Percentiles rank a stretch among this genome's conserved stretches.
phyloP scores from a whole-genome alignment of 2,888 invertebrate genomes.

The Operophtera brumata region DNA sequence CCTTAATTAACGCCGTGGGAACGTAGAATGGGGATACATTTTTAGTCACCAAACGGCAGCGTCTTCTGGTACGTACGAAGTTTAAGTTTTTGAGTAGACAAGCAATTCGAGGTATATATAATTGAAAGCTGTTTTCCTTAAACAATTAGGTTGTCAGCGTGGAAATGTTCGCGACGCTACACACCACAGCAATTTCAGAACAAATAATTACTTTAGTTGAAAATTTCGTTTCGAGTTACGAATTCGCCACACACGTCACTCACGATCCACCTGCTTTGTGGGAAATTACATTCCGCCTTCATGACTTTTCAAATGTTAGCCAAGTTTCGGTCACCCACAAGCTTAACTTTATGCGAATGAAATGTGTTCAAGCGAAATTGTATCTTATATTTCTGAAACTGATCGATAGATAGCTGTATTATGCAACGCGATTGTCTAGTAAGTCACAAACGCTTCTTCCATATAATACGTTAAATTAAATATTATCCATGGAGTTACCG shows the following conservation, averaged over 20 bases:
- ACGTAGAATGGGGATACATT: too few relatives aligned
- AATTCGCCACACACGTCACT: constrained; percentile 47
- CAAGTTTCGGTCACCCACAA: constrained; percentile 20
- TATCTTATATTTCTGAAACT: too few relatives aligned
- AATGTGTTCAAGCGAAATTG: background rate
- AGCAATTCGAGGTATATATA: constrained; percentile 42
- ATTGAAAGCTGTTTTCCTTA: constrained; percentile 61
- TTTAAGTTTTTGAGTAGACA: constrained; percentile 46
- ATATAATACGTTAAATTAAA: constrained; percentile 21
- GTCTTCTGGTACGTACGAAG: constrained; percentile 10
- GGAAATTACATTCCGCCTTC: constrained; percentile 37
- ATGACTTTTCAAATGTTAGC: constrained; percentile 26
- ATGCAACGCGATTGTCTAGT: constrained; percentile 14
- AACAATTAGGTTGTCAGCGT: constrained; percentile 61
- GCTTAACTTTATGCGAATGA: background rate
- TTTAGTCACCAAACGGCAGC: too few relatives aligned
- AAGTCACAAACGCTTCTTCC: constrained; percentile 12
- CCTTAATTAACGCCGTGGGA: too few relatives aligned
- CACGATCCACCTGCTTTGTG: constrained; percentile 37
- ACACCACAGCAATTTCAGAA: constrained; percentile 50
- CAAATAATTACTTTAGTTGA: constrained; percentile 63
- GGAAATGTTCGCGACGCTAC: constrained; percentile 39
- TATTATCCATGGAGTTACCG: constrained; percentile 26
- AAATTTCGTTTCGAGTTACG: constrained; percentile 43
- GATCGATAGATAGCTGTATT: background rate